Evolutionary conservation across 2,888 invertebrate species (phyloP).

Genomic region (Ophion ellenae): DNA sequence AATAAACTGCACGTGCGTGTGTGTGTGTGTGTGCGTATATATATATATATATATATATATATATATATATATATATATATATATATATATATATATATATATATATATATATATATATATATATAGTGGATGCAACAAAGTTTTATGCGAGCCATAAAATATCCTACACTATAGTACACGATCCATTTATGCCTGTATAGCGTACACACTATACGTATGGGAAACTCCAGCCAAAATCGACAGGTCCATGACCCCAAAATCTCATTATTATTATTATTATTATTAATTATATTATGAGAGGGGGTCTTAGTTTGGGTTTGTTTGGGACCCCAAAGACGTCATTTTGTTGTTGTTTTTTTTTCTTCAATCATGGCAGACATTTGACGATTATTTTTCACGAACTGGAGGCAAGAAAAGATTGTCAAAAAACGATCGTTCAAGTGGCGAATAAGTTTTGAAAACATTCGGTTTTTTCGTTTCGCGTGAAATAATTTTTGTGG

Average conservation of each 20-base stretch:
- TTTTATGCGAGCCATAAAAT: slow-evolving; percentile 37
- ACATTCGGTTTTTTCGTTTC: too few species aligned
- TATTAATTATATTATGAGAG: not conserved
- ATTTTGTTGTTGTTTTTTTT: not conserved
- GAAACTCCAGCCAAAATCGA: slow-evolving; percentile 1
- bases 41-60: slow-evolving; percentile 6
- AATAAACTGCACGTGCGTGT: not conserved
- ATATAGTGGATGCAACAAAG: slow-evolving; percentile 24
- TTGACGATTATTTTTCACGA: too few species aligned
- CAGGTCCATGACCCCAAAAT: not conserved
- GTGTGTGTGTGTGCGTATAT: not conserved
- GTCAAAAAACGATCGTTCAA: too few species aligned
- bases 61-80: slow-evolving; percentile 3
- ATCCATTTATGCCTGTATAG: slow-evolving; percentile 10
- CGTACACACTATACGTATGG: slow-evolving; percentile 8
- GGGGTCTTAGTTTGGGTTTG: not conserved
- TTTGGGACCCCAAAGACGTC: not conserved
- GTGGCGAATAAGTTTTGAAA: too few species aligned
- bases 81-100: too few species aligned
- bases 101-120: slow-evolving; percentile 7
- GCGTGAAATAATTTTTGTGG: too few species aligned
- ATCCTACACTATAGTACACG: slow-evolving; percentile 27
- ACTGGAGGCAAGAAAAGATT: too few species aligned
- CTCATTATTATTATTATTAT: not conserved
- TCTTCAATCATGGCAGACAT: too few species aligned